Evolutionary conservation across 2,113 vertebrate genomes (phyloP).

Genomic region (Emydura subglobosa): DNA sequence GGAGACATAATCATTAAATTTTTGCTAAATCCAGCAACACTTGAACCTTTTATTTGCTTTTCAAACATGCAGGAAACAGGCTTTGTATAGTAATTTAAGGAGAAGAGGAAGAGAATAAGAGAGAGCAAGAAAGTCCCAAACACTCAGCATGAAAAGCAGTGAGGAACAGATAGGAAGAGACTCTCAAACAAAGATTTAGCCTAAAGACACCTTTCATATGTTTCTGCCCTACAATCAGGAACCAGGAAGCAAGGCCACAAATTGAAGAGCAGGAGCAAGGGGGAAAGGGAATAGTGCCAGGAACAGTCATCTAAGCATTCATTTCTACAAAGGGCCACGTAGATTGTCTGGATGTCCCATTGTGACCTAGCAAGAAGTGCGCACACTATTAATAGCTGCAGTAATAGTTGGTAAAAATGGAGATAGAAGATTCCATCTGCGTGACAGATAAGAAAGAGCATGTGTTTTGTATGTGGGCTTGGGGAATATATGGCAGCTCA

Average conservation of each 20-base stretch:
- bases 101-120: background rate
- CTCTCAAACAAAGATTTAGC: background rate
- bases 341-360: too few species aligned
- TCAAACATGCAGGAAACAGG: background rate
- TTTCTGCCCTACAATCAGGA: background rate
- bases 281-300: background rate
- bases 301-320: background rate
- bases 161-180: background rate
- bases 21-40: background rate
- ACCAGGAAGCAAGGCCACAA: background rate
- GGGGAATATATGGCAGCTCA: background rate
- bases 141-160: background rate
- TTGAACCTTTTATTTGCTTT: background rate
- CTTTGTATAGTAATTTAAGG: background rate
- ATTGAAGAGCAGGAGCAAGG: background rate
- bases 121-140: background rate
- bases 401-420: background rate
- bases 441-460: background rate
- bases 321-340: background rate
- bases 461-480: background rate
- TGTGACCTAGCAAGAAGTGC: background rate
- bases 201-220: background rate
- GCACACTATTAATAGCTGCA: background rate
- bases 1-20: background rate
- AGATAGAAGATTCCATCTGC: background rate